These are phyloP conservation scores for Notocelia uddmanniana DNA, from an alignment of 2,888 invertebrate species.

Conservation along the genomic window DNA sequence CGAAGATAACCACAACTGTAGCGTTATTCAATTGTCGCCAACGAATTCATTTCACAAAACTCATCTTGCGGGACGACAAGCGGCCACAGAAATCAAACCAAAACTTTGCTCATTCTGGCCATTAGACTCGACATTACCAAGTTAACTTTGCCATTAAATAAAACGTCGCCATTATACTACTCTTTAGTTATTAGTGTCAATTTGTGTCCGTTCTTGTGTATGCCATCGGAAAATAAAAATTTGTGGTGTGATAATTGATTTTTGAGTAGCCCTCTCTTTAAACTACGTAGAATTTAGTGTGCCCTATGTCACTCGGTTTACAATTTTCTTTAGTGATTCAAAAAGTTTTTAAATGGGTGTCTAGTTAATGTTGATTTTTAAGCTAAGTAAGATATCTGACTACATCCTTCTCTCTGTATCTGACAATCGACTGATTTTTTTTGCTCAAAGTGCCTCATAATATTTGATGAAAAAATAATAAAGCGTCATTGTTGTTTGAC, in stretches of 20 bases:
- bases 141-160: conserved; percentile 18
- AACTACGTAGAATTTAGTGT: conserved; percentile 35
- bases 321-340: conserved; percentile 12
- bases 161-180: neutral
- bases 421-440: neutral
- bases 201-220: conserved; percentile 1
- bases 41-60: conserved; percentile 84
- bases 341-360: neutral
- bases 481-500: too few species aligned
- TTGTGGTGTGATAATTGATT: conserved; percentile 41
- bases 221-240: conserved; percentile 17
- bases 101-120: conserved; percentile 47
- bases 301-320: conserved; percentile 32
- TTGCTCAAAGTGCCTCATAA: too few species aligned
- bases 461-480: too few species aligned
- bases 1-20: conserved; percentile 60
- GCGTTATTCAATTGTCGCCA: conserved; percentile 73
- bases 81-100: conserved; percentile 57
- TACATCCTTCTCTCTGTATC: neutral
- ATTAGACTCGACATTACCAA: conserved; percentile 32
- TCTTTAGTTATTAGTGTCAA: neutral
- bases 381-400: neutral
- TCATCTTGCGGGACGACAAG: conserved; percentile 78
- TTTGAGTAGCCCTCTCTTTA: conserved; percentile 42
- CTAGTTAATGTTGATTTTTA: neutral